Percentiles rank a stretch among this genome's conserved stretches.
phyloP scores from a whole-genome alignment of 64 coral and sea anemone genomes.

The Stichodactyla mertensii region DNA sequence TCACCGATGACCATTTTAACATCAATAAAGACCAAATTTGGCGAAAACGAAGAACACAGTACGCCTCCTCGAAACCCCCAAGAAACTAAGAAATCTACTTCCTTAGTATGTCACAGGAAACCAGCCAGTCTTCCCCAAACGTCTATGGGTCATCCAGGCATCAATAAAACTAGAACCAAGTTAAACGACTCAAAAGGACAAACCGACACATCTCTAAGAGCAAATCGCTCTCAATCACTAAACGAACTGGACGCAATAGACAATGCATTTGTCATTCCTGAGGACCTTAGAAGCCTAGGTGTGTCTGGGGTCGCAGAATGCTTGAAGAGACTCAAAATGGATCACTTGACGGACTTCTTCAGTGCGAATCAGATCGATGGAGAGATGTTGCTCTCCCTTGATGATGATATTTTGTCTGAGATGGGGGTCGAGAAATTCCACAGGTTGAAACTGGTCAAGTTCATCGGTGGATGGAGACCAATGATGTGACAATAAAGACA shows the following conservation, averaged over 20 bases:
- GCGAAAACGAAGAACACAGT: background rate
- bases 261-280: conserved; percentile 20
- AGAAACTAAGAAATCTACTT: background rate
- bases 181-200: background rate
- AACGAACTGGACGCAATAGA: background rate
- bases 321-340: conserved; percentile 42
- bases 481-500: conserved; percentile 3
- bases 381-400: conserved; percentile 58
- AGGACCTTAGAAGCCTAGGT: conserved; percentile 20
- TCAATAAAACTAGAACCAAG: background rate
- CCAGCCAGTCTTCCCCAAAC: background rate
- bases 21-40: background rate
- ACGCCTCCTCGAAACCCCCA: background rate
- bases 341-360: conserved; percentile 53
- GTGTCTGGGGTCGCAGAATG: conserved; percentile 57
- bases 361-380: conserved; percentile 63
- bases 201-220: background rate
- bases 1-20: background rate
- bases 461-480: conserved; percentile 77
- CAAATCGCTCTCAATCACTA: background rate
- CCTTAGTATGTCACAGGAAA: background rate
- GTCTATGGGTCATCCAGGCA: background rate
- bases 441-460: conserved; percentile 66
- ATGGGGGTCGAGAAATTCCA: conserved; percentile 66
- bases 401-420: conserved; percentile 60